phyloP scores from a whole-genome alignment of 2,888 invertebrate genomes.

The Leucoma salicis region DNA sequence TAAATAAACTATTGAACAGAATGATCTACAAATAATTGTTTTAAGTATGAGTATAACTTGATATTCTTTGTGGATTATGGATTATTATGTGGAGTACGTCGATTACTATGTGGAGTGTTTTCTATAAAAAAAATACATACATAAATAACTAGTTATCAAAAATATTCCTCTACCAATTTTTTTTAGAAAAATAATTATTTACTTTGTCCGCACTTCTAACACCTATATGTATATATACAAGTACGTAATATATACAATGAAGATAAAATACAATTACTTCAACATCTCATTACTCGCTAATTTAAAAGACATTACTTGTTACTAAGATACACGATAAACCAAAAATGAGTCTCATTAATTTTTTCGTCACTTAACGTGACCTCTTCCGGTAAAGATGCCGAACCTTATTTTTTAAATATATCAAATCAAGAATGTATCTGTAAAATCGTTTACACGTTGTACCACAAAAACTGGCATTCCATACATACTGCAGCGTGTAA shows the following conservation, averaged over 20 bases:
- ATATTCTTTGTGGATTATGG: too few species aligned
- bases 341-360: conserved; percentile 10
- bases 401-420: conserved; percentile 41
- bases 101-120: too few species aligned
- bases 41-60: too few species aligned
- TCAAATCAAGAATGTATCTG: conserved; percentile 58
- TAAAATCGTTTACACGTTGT: conserved; percentile 50
- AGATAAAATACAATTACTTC: background rate
- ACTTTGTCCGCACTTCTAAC: too few species aligned
- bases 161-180: too few species aligned
- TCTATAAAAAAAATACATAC: too few species aligned
- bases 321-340: conserved; percentile 1
- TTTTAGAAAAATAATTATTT: too few species aligned
- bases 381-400: conserved; percentile 16
- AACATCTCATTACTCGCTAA: conserved; percentile 7
- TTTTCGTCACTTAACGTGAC: conserved; percentile 17
- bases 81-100: too few species aligned
- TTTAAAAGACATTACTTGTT: conserved; percentile 3
- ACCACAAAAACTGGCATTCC: conserved; percentile 68
- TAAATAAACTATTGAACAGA: too few species aligned
- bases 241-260: background rate
- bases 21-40: too few species aligned
- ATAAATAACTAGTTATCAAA: too few species aligned
- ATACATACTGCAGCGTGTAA: conserved; percentile 57
- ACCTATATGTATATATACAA: background rate